These are phyloP conservation scores for Stramonita haemastoma DNA, from an alignment of 2,888 invertebrate species.

Conservation along the genomic window DNA sequence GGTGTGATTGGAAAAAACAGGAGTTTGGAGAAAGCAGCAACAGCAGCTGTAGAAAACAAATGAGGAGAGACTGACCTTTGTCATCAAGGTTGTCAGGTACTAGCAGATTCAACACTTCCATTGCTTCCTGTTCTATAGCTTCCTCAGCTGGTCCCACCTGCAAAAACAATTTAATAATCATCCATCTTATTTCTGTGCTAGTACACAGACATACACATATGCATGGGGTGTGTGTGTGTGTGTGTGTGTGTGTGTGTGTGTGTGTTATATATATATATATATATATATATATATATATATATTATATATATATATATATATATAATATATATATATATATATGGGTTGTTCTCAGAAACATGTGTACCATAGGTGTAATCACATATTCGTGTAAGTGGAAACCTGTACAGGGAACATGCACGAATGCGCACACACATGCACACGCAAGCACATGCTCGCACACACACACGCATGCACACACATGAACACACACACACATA, in stretches of 20 bases:
- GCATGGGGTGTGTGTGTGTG: too few relatives aligned
- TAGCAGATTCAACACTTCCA: slow-evolving; percentile 17
- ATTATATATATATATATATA: too few relatives aligned
- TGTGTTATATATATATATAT: too few relatives aligned
- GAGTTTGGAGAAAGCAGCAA: too few relatives aligned
- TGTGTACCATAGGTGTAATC: too few relatives aligned
- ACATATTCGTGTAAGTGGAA: too few relatives aligned
- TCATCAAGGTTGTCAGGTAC: not conserved
- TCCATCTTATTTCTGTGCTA: not conserved
- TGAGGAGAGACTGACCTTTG: not conserved
- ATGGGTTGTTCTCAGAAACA: too few relatives aligned
- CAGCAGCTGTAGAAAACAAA: not conserved
- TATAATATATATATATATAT: too few relatives aligned
- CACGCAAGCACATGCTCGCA: not conserved
- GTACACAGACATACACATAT: not conserved
- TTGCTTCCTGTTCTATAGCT: slow-evolving; percentile 16
- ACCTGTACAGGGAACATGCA: not conserved
- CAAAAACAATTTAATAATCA: not conserved
- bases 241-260: too few relatives aligned
- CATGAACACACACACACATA: not conserved
- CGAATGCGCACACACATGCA: not conserved
- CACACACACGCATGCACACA: not conserved
- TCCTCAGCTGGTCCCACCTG: slow-evolving; percentile 24
- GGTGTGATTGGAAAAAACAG: too few relatives aligned
- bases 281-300: too few relatives aligned